A percentile compares a stretch with the other conserved stretches of the same genome.
Conservation (phyloP, 2,888 invertebrate species). For the Lobophora halterata region DNA sequence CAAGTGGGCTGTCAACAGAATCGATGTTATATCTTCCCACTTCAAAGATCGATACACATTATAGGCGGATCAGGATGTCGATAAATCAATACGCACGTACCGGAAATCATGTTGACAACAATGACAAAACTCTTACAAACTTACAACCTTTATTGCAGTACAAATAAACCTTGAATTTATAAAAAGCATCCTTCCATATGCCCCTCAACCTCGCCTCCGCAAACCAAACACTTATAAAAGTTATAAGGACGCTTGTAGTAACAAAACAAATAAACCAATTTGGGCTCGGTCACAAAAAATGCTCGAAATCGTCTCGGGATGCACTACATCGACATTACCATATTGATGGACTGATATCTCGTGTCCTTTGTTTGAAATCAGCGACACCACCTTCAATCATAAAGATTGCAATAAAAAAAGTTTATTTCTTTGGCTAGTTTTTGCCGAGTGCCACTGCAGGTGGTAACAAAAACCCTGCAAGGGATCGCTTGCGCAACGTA, state of each 20-base stretch:
- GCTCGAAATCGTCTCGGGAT: constrained; percentile 53
- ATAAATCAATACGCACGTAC: constrained; percentile 34
- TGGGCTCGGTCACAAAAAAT: constrained; percentile 64
- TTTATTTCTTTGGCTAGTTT: constrained; percentile 63
- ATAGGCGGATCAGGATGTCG: constrained; percentile 46
- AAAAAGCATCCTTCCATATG: constrained; percentile 50
- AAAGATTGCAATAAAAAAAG: constrained; percentile 64
- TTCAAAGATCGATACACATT: constrained; percentile 41
- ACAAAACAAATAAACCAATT: constrained; percentile 79
- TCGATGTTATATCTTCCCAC: constrained; percentile 45
- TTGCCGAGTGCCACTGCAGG: constrained; percentile 60
- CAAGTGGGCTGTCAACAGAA: constrained; percentile 49
- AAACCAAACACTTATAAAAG: constrained; percentile 51
- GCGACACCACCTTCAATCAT: constrained; percentile 78
- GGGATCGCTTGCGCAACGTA: constrained; percentile 29
- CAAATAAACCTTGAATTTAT: constrained; percentile 27
- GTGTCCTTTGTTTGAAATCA: constrained; percentile 77
- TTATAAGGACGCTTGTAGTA: constrained; percentile 64
- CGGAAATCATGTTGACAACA: constrained; percentile 37
- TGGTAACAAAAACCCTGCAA: constrained; percentile 55
- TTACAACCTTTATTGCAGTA: constrained; percentile 32
- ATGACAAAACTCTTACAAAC: constrained; percentile 32
- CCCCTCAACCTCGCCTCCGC: constrained; percentile 53
- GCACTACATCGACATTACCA: constrained; percentile 64
- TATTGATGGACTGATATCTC: constrained; percentile 75